phyloP scores from a whole-genome alignment of 2,797 vertebrate genomes.

The Enteromius thamalakanensis region DNA sequence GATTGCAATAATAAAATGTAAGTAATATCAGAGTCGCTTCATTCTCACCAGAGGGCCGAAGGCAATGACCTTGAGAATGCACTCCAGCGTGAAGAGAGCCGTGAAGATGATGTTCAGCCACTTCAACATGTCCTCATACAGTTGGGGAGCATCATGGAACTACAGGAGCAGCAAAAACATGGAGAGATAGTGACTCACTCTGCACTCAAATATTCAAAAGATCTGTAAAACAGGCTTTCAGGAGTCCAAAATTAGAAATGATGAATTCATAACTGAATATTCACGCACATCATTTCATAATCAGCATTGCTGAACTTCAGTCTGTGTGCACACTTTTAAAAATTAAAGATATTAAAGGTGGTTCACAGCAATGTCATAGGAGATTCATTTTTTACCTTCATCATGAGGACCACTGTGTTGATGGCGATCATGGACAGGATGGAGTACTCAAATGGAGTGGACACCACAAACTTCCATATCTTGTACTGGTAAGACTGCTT shows the following conservation, averaged over 20 bases:
- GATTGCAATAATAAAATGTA: neutral
- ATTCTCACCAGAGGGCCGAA: slow-evolving; percentile 92
- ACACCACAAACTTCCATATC: slow-evolving; percentile 98
- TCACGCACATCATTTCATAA: neutral
- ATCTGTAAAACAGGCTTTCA: slow-evolving; percentile 1
- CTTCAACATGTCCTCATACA: slow-evolving; percentile 93
- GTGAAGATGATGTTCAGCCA: slow-evolving; percentile 97
- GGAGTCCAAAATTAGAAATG: neutral
- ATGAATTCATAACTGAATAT: slow-evolving; percentile 14
- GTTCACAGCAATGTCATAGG: neutral
- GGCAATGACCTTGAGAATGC: slow-evolving; percentile 95
- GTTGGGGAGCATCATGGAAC: slow-evolving; percentile 88
- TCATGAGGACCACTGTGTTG: slow-evolving; percentile 98
- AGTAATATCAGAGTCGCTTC: neutral
- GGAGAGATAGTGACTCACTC: neutral
- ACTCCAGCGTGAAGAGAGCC: slow-evolving; percentile 96
- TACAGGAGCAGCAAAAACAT: slow-evolving; percentile 62
- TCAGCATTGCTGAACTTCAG: neutral
- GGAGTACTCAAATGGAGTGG: slow-evolving; percentile 95
- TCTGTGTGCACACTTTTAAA: neutral
- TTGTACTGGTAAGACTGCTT: slow-evolving; percentile 97
- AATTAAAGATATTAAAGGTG: neutral
- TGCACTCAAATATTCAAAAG: slow-evolving; percentile 13
- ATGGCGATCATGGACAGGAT: slow-evolving; percentile 98
- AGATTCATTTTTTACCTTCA: slow-evolving; percentile 85